Conservation (phyloP, 1,140 invertebrate species). For the Hestina assimilis region DNA sequence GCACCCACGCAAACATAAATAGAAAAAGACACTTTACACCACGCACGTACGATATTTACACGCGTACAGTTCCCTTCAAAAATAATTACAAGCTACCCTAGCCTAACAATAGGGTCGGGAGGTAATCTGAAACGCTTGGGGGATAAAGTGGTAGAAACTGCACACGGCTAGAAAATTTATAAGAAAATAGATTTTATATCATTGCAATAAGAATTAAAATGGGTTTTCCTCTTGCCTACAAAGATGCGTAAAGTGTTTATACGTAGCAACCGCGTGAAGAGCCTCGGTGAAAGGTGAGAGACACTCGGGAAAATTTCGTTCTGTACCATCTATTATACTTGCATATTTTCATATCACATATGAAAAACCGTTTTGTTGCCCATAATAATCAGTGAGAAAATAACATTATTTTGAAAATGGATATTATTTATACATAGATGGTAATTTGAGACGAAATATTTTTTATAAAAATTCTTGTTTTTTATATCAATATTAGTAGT, state of each 20-base stretch:
- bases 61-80: conserved; percentile 8
- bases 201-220: conserved; percentile 1
- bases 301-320: conserved; percentile 1
- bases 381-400: not conserved
- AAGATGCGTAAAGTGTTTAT: conserved; percentile 18
- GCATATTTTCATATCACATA: not conserved
- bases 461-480: no score
- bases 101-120: conserved; percentile 11
- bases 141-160: not conserved
- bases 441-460: no score
- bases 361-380: not conserved
- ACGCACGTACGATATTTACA: not conserved
- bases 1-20: not conserved
- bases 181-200: not conserved
- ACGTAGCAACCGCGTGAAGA: conserved; percentile 9
- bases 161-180: not conserved
- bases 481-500: no score
- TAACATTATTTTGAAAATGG: no score
- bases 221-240: not conserved
- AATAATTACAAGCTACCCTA: conserved; percentile 30
- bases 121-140: conserved; percentile 14
- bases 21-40: not conserved
- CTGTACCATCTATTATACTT: not conserved
- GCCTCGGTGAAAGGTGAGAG: conserved; percentile 8
- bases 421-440: no score